These are phyloP conservation scores for Keiferia lycopersicella DNA, from an alignment of 2,888 invertebrate species.

Conservation along the genomic window DNA sequence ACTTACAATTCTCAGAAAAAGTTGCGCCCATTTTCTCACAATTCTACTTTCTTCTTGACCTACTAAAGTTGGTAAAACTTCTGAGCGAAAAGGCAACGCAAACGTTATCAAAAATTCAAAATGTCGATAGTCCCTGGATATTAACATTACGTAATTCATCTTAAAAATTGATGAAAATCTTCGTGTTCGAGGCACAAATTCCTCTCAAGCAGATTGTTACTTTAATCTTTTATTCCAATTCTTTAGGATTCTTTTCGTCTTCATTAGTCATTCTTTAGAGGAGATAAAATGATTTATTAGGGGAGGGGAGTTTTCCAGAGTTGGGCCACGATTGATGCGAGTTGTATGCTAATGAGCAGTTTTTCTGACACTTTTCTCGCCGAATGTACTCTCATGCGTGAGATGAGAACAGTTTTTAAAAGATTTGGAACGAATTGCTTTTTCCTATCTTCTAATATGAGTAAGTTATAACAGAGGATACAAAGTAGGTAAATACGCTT, in stretches of 20 bases:
- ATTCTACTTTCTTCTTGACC: slow-evolving; percentile 2
- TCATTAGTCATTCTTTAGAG: slow-evolving; percentile 68
- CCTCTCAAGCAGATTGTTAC: slow-evolving; percentile 55
- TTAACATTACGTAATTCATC: slow-evolving; percentile 18
- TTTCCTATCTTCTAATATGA: not conserved
- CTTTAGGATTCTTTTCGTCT: slow-evolving; percentile 52
- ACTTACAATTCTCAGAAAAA: no score
- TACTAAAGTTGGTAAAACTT: not conserved
- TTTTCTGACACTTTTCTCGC: slow-evolving; percentile 35
- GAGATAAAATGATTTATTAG: slow-evolving; percentile 72
- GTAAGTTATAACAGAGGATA: not conserved
- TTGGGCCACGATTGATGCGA: slow-evolving; percentile 47
- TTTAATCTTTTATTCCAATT: slow-evolving; percentile 63
- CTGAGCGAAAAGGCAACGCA: slow-evolving; percentile 1
- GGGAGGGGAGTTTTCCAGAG: slow-evolving; percentile 42
- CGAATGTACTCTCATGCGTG: slow-evolving; percentile 36
- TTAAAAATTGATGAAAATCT: slow-evolving; percentile 25
- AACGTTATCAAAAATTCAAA: slow-evolving; percentile 14
- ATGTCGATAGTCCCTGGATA: slow-evolving; percentile 18
- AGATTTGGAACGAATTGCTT: not conserved
- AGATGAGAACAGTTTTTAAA: slow-evolving; percentile 9
- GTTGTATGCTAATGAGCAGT: slow-evolving; percentile 51
- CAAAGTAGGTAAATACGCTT: no score
- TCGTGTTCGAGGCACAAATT: slow-evolving; percentile 42
- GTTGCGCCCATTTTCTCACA: not conserved